Base-by-base conservation (phyloP, 2,113 vertebrate species). In the Dromas ardeola region DNA sequence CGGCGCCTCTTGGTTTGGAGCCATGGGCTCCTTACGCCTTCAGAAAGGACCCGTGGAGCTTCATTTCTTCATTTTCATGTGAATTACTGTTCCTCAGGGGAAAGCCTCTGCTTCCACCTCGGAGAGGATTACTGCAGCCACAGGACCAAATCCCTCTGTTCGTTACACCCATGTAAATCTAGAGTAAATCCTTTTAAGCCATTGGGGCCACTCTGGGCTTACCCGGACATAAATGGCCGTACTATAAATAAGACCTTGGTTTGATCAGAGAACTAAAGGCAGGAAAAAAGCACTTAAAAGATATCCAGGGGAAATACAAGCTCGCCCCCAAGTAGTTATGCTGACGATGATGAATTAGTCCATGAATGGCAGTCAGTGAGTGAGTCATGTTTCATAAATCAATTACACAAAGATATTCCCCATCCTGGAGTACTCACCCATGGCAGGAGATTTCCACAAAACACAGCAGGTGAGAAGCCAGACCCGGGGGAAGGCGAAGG, bases 101-200 rank as follows among this genome's bases (percentile, higher is more conserved):
- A 72, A 81, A 91, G 61, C 34, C 77, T 74, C 55, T 30, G 85
- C 85, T n/a, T 13, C 72, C 77, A 78, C 83, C 89, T 63, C 23
- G 1, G 3, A 9, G 59, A 21, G 92, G 93, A 83, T 95, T 69
- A 87, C 13, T 9, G 92, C 52, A 34, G 89, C 89, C 67, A 4
- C 84, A 72, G 91, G 29, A 49, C 36, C 95, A 89, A 94, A 93
- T 67, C 91, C 89, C 58, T 22, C 88, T 76, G 81, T 10, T 71
- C 65, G 4, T 67, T 61, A 47, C 91, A 80, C 83, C 90, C 65
- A 0, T 52, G 93, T 6, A 61, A 93, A 85, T 72, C 92, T 43
- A 12, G 30, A 87, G 84, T 25, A 89, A 95, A 96, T 96, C 96
- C 92, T 87, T 92, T 93, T 94, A 97, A 96, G 89, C 93, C 96